phyloP scores from a whole-genome alignment of 2,797 vertebrate genomes.

The Intellagama lesueurii region DNA sequence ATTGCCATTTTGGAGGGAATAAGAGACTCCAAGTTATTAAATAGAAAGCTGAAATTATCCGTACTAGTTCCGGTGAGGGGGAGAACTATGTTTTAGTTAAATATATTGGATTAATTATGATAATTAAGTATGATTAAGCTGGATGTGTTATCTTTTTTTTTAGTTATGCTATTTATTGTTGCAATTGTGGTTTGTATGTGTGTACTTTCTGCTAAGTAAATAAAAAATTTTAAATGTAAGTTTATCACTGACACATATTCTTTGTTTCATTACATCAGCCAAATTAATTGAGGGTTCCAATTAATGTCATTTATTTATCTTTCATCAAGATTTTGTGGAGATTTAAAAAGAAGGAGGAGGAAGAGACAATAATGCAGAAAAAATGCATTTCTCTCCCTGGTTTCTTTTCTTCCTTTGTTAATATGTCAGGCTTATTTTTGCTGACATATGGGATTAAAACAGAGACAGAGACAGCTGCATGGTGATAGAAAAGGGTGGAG shows the following conservation, averaged over 20 bases:
- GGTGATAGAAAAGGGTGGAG: constrained; percentile 46
- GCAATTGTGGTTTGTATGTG: too few species aligned
- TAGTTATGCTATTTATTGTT: too few species aligned
- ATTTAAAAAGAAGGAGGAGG: not conserved
- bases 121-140: too few species aligned
- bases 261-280: constrained; percentile 43
- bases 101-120: too few species aligned
- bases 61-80: too few species aligned
- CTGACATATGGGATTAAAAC: constrained; percentile 30
- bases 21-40: too few species aligned
- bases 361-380: not conserved
- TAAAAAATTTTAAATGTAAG: constrained; percentile 18
- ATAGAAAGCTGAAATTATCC: too few species aligned
- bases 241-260: constrained; percentile 7
- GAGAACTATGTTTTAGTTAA: too few species aligned
- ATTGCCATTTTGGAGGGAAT: too few species aligned
- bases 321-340: not conserved
- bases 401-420: constrained; percentile 12
- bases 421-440: constrained; percentile 56
- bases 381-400: not conserved
- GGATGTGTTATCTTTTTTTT: too few species aligned
- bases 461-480: constrained; percentile 35
- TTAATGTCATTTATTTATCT: constrained; percentile 18
- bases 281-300: constrained; percentile 47
- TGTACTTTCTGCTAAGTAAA: too few species aligned